These are phyloP conservation scores for Pangasius sanitwongsei DNA, from an alignment of 2,797 vertebrate genomes.

Conservation along the genomic window DNA sequence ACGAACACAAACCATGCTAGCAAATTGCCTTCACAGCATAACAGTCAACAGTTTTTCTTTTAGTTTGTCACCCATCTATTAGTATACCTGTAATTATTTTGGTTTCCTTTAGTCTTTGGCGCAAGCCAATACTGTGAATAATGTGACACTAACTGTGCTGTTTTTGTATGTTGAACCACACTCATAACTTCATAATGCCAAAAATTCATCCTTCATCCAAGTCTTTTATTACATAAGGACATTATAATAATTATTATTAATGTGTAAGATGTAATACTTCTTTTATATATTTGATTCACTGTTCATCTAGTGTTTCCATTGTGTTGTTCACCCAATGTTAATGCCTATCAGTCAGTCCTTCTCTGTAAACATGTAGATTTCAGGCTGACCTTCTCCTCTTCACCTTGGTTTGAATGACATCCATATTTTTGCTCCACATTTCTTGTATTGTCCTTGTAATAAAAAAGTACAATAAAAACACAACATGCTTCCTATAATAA, in stretches of 20 bases:
- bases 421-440: constrained; percentile 9
- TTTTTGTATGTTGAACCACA: background rate
- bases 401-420: constrained; percentile 29
- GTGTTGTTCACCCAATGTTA: constrained; percentile 13
- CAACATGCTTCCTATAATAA: constrained; percentile 49
- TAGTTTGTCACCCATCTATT: background rate
- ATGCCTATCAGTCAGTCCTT: background rate
- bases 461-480: constrained; percentile 41
- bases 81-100: background rate
- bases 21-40: background rate
- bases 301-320: background rate
- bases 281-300: background rate
- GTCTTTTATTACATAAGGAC: background rate
- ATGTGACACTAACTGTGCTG: background rate
- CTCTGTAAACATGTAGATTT: constrained; percentile 45
- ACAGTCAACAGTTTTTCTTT: background rate
- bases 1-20: background rate
- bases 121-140: background rate
- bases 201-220: background rate
- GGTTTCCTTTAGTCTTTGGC: background rate
- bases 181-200: background rate
- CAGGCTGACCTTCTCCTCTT: background rate
- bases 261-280: background rate
- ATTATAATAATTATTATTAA: background rate
- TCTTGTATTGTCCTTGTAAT: constrained; percentile 1